These are phyloP conservation scores for Aphelinus certus DNA, from an alignment of 1,140 invertebrate genomes.

Conservation along the genomic window DNA sequence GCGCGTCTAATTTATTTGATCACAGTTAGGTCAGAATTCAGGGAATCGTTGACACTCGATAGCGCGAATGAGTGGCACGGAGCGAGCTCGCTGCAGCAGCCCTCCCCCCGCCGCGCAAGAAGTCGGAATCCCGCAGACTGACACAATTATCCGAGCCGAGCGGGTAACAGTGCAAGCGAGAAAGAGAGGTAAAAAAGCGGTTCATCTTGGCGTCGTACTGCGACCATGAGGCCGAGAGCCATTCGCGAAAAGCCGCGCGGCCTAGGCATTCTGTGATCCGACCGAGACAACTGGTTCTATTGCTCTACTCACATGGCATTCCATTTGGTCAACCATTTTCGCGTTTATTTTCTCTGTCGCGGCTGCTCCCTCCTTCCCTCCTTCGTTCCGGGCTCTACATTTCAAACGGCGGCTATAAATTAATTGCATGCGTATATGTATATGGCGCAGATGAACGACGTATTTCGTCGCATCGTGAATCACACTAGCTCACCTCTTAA, in stretches of 20 bases:
- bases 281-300: too few species aligned
- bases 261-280: neutral
- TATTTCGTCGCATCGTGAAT: too few species aligned
- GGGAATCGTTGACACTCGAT: constrained; percentile 35
- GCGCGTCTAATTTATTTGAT: constrained; percentile 21
- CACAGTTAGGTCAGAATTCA: constrained; percentile 35
- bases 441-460: too few species aligned
- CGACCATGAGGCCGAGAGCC: constrained; percentile 12
- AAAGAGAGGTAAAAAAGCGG: constrained; percentile 9
- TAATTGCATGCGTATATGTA: too few species aligned
- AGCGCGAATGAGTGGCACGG: neutral
- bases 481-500: too few species aligned
- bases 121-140: constrained; percentile 26
- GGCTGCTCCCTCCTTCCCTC: too few species aligned
- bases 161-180: neutral
- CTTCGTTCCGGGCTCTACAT: too few species aligned
- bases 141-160: constrained; percentile 34
- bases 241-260: constrained; percentile 11
- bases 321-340: too few species aligned
- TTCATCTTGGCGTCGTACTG: constrained; percentile 27
- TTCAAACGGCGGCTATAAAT: too few species aligned
- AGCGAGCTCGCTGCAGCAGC: too few species aligned
- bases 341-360: too few species aligned
- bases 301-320: too few species aligned
- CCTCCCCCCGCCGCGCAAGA: neutral